Evolutionary conservation across 2,113 vertebrate species (phyloP).

Genomic region (Noturus placidus): DNA sequence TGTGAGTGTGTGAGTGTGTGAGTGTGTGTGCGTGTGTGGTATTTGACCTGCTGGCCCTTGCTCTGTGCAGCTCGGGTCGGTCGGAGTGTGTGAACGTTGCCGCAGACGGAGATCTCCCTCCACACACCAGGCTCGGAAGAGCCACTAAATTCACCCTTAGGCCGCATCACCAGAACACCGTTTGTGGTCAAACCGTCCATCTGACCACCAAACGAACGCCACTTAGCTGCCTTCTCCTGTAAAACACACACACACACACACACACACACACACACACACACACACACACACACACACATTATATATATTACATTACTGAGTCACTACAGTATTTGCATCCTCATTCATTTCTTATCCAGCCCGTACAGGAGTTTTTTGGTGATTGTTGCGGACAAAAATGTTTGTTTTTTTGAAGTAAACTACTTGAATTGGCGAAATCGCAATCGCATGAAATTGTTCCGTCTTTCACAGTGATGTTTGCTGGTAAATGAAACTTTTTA

Average conservation of each 20-base stretch:
- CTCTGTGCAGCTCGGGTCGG: slow-evolving; percentile 90
- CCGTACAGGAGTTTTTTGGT: too few species aligned
- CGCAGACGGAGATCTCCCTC: slow-evolving; percentile 95
- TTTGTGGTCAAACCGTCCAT: slow-evolving; percentile 97
- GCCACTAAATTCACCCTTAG: slow-evolving; percentile 84
- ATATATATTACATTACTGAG: not conserved
- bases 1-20: not conserved
- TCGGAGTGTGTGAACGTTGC: slow-evolving; percentile 87
- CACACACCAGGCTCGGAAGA: slow-evolving; percentile 87
- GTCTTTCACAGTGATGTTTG: too few species aligned
- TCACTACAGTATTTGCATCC: not conserved
- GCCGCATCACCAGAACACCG: slow-evolving; percentile 92
- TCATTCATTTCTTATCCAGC: too few species aligned
- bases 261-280: slow-evolving; percentile 2
- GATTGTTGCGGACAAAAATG: too few species aligned
- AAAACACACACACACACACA: slow-evolving; percentile 1
- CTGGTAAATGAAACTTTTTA: too few species aligned
- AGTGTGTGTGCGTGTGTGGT: not conserved
- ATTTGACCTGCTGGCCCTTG: slow-evolving; percentile 83
- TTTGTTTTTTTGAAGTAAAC: too few species aligned
- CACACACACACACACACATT: not conserved
- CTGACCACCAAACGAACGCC: slow-evolving; percentile 86
- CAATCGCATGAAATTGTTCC: too few species aligned
- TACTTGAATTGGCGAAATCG: too few species aligned
- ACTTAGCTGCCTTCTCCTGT: slow-evolving; percentile 93